Evolutionary conservation across 2,797 vertebrate genomes (phyloP).

Genomic region (Poeciliopsis paucimaculata): DNA sequence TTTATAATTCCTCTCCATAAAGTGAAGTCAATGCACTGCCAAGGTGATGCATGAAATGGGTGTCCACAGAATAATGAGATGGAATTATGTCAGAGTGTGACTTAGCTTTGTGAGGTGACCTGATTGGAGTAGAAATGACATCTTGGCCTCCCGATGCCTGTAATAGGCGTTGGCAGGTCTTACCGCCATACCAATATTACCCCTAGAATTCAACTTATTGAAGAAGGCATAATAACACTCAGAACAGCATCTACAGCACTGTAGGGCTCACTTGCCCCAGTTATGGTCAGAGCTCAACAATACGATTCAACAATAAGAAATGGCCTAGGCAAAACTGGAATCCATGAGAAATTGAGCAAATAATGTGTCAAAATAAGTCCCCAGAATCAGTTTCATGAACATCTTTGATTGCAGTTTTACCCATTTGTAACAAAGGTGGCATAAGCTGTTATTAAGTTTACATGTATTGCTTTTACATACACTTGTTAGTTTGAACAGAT

Average conservation of each 20-base stretch:
- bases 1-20: conserved; percentile 53
- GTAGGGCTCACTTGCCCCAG: background rate
- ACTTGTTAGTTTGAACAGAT: background rate
- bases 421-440: background rate
- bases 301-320: background rate
- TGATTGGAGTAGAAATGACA: conserved; percentile 33
- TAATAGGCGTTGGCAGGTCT: conserved; percentile 12
- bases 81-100: conserved; percentile 1
- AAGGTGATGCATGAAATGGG: conserved; percentile 51
- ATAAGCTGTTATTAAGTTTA: background rate
- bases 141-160: conserved; percentile 29
- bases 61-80: conserved; percentile 31
- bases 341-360: background rate
- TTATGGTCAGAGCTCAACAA: background rate
- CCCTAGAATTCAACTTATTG: background rate
- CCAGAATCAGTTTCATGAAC: background rate
- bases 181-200: background rate
- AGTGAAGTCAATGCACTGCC: conserved; percentile 52
- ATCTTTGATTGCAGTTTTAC: background rate
- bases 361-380: background rate
- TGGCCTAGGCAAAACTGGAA: background rate
- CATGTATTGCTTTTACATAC: background rate
- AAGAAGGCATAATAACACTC: background rate
- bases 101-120: conserved; percentile 16
- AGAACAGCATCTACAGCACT: background rate